Percentiles rank a stretch among this genome's conserved stretches.
phyloP scores from a whole-genome alignment of 2,888 invertebrate genomes.

The Onthophagus sagittarius region DNA sequence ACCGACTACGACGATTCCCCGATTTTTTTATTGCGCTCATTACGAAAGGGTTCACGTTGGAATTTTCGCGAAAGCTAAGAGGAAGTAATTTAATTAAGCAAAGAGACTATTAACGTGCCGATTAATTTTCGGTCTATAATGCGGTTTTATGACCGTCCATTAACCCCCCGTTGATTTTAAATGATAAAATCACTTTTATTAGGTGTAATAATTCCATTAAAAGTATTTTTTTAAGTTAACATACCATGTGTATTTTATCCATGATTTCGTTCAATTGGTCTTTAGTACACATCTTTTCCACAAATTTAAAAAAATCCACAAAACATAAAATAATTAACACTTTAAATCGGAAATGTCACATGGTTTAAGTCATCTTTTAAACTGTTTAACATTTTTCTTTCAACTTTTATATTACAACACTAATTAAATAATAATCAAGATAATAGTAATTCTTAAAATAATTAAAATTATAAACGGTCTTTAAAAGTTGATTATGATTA shows the following conservation, averaged over 20 bases:
- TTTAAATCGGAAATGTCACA: not conserved
- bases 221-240: slow-evolving; percentile 38
- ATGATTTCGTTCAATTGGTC: slow-evolving; percentile 67
- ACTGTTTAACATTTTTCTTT: no score
- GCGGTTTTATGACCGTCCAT: not conserved
- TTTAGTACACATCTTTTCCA: slow-evolving; percentile 60
- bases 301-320: not conserved
- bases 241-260: slow-evolving; percentile 72
- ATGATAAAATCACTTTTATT: no score
- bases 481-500: no score
- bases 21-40: not conserved
- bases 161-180: not conserved
- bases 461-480: no score
- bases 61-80: not conserved
- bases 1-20: not conserved
- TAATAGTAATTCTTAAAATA: no score
- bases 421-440: no score
- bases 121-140: not conserved
- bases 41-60: not conserved
- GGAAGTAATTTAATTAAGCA: not conserved
- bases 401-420: no score
- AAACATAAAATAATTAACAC: no score
- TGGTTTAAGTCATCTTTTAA: not conserved
- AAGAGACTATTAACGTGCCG: not conserved
- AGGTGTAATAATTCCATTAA: no score